phyloP scores from a whole-genome alignment of 2,113 vertebrate genomes.

The Propithecus coquereli region DNA sequence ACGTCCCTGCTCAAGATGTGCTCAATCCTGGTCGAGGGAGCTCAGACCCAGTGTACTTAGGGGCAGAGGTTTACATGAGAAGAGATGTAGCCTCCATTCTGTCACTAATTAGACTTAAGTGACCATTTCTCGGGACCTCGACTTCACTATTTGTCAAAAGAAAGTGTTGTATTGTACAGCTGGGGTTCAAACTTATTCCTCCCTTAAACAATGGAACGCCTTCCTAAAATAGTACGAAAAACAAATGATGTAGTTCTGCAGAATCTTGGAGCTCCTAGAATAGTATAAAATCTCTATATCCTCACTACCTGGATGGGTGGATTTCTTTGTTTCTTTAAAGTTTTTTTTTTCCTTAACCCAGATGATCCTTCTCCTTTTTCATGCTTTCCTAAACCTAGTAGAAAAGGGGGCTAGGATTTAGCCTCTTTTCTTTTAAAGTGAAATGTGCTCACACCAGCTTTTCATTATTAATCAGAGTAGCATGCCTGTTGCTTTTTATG shows the following conservation, averaged over 20 bases:
- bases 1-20: background rate
- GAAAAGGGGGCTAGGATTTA: background rate
- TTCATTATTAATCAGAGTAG: constrained; percentile 17
- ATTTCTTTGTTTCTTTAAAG: background rate
- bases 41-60: background rate
- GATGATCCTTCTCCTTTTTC: background rate
- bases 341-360: background rate
- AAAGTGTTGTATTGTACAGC: background rate
- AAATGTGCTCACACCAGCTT: background rate
- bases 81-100: background rate
- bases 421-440: background rate
- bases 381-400: background rate
- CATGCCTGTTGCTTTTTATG: background rate
- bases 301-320: background rate
- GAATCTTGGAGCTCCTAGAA: background rate
- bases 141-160: background rate
- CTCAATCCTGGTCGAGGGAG: background rate
- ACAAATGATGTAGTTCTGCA: background rate
- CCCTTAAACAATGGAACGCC: background rate
- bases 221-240: background rate
- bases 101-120: background rate
- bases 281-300: background rate
- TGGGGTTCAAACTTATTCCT: background rate
- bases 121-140: background rate
- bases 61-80: background rate